phyloP scores from a whole-genome alignment of 2,888 invertebrate species.

The Cyrtodaria siliqua region DNA sequence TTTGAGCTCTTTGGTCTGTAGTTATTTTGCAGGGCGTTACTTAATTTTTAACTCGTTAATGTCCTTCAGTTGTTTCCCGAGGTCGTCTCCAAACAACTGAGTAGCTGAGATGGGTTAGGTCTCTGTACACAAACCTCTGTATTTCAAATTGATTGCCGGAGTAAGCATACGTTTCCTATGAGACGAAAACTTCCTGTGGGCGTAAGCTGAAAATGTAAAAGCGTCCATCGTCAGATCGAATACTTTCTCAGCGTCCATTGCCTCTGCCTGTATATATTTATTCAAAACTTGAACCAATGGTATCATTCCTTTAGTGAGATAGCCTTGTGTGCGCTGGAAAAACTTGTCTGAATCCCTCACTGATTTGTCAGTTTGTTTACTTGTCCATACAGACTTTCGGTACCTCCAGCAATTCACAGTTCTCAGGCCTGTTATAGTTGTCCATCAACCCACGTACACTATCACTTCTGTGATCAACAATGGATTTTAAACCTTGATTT shows the following conservation, averaged over 20 bases:
- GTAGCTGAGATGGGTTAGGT: background rate
- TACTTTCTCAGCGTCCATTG: constrained; percentile 8
- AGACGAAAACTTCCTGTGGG: constrained; percentile 2
- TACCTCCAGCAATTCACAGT: constrained; percentile 16
- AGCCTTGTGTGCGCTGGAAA: constrained; percentile 17
- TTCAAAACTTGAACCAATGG: constrained; percentile 18
- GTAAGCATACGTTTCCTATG: background rate
- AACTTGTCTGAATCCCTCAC: constrained; percentile 8
- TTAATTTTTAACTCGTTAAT: constrained; percentile 6
- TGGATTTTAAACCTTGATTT: constrained; percentile 1
- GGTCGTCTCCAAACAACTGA: constrained; percentile 14
- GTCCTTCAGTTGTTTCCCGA: constrained; percentile 14
- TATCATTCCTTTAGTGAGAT: constrained; percentile 21
- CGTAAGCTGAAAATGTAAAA: constrained; percentile 2
- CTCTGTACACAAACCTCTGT: background rate
- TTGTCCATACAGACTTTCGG: constrained; percentile 14
- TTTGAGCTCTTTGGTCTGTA: too few relatives aligned
- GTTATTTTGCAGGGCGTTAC: background rate
- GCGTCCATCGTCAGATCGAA: constrained; percentile 9
- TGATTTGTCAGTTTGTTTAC: background rate
- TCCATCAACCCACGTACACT: constrained; percentile 1
- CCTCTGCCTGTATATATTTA: background rate
- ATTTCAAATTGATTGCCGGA: constrained; percentile 1
- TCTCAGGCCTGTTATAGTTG: constrained; percentile 8
- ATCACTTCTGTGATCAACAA: constrained; percentile 4